Percentiles rank a stretch among this genome's conserved stretches.
Conservation (phyloP, 2,797 vertebrate species). For the Anabacerthia variegaticeps region DNA sequence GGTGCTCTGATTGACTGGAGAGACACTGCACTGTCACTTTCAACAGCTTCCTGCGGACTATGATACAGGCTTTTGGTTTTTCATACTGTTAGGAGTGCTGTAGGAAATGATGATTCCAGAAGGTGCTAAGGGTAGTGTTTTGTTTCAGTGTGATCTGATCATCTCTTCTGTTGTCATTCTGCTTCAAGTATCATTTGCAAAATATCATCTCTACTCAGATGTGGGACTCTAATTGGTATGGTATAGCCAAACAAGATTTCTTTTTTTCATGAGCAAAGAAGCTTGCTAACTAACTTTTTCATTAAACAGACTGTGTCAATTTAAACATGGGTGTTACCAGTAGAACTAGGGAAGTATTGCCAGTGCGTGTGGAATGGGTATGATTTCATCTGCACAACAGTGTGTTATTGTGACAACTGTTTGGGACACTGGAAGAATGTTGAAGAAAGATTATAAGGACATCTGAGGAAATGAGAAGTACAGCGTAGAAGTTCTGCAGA, state of each 20-base stretch:
- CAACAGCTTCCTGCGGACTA: not conserved
- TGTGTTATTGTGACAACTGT: not conserved
- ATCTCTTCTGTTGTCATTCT: not conserved
- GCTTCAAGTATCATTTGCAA: not conserved
- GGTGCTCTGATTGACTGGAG: not conserved
- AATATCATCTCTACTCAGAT: not conserved
- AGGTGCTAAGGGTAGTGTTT: not conserved
- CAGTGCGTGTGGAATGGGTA: not conserved
- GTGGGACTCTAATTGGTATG: not conserved
- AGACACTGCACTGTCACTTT: not conserved
- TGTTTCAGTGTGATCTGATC: not conserved
- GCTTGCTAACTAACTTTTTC: not conserved
- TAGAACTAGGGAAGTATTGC: not conserved
- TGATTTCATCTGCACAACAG: not conserved
- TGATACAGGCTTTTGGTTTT: not conserved
- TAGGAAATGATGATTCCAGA: not conserved
- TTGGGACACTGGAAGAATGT: not conserved
- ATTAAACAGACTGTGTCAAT: not conserved
- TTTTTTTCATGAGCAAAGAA: not conserved
- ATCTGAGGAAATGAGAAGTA: not conserved
- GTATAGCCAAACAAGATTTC: not conserved
- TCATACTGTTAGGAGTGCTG: not conserved
- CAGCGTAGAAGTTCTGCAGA: not conserved
- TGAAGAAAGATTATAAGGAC: not conserved
- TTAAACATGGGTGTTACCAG: not conserved